Conservation (phyloP, 2,113 vertebrate genomes). For the Reinhardtius hippoglossoides region DNA sequence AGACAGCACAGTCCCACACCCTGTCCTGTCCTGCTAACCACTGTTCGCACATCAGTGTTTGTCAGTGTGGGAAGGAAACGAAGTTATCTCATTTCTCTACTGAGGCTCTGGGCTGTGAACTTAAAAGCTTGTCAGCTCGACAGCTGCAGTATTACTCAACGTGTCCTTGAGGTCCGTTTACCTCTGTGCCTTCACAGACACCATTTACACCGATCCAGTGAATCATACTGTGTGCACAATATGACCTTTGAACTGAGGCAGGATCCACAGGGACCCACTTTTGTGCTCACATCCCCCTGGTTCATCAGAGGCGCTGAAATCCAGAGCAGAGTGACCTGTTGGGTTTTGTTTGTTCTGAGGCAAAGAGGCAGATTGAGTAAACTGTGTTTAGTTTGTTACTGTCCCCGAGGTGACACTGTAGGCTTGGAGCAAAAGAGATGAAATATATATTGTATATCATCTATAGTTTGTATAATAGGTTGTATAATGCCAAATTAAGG, state of each 20-base stretch:
- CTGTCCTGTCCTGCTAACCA: slow-evolving; percentile 58
- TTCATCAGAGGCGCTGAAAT: slow-evolving; percentile 41
- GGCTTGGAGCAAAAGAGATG: background rate
- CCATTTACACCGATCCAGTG: slow-evolving; percentile 12
- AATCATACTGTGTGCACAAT: slow-evolving; percentile 19
- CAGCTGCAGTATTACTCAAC: slow-evolving; percentile 20
- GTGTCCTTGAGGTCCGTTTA: slow-evolving; percentile 26
- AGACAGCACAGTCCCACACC: slow-evolving; percentile 43
- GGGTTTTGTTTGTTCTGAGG: slow-evolving; percentile 35
- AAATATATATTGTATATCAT: background rate
- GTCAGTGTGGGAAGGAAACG: slow-evolving; percentile 60
- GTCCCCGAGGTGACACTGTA: background rate
- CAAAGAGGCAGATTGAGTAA: slow-evolving; percentile 17
- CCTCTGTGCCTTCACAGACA: slow-evolving; percentile 4
- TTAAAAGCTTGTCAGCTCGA: slow-evolving; percentile 7
- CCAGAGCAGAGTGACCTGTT: slow-evolving; percentile 21
- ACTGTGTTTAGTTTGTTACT: slow-evolving; percentile 13
- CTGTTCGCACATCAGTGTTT: slow-evolving; percentile 46
- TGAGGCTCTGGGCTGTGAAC: slow-evolving; percentile 14
- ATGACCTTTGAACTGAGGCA: slow-evolving; percentile 48
- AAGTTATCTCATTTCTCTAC: slow-evolving; percentile 49
- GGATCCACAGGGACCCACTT: slow-evolving; percentile 38
- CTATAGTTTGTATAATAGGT: background rate
- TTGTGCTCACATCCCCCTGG: slow-evolving; percentile 21
- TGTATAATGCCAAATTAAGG: too few species aligned